Base-by-base conservation (phyloP, 1,140 invertebrate species). In the Diplogasteroides magnus region DNA sequence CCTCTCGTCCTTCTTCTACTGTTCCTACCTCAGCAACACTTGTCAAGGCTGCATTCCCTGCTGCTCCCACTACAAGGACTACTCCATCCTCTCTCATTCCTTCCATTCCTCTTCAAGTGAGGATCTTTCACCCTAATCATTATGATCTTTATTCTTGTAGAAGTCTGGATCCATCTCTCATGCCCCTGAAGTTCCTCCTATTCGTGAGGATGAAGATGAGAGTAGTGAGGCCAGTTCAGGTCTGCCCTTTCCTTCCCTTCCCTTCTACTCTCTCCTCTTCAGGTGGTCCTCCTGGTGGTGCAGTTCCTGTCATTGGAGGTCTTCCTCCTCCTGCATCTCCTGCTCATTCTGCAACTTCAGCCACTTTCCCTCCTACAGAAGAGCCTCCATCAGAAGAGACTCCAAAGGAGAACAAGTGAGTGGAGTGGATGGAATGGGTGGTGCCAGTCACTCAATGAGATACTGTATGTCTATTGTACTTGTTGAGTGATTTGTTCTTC, bases 161-260 rank as follows among this genome's bases (percentile, higher is more conserved):
- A 82, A 82, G 55, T 75, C 76, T 25, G 74, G 78, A 25, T 78
- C 77, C 13, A 78, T 81, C 15, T 81, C 79, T 1, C 81, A 82
- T 57, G 77, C 81, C 1, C 80, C 80, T 11, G 74, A 69, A 2
- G 81, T 83, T 58, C 80, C 80, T 2, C 76, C 78, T 13, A 82
- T 82, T 31, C 82, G 80, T 61, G 80, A 82, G 56, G 79, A 82
- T 1, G 77, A 83, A 48, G 77, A 82, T 59, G 71, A 74, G 6
- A 67, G 48, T 55, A 76, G 73, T 31, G 74, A 75, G 27, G 25
- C 61, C 6, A 48, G 19, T 19, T 48, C n/a, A n/a, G n/a, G n/a
- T n/a, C n/a, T n/a, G n/a, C n/a, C n/a, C n/a, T n/a, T n/a, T n/a
- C n/a, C n/a, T n/a, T n/a, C n/a, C n/a, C n/a, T n/a, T n/a, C n/a